Evolutionary conservation across 2,888 invertebrate species (phyloP), one percentile per base, ranked within the genome.

Genomic region (Cheilosia scutellata): DNA sequence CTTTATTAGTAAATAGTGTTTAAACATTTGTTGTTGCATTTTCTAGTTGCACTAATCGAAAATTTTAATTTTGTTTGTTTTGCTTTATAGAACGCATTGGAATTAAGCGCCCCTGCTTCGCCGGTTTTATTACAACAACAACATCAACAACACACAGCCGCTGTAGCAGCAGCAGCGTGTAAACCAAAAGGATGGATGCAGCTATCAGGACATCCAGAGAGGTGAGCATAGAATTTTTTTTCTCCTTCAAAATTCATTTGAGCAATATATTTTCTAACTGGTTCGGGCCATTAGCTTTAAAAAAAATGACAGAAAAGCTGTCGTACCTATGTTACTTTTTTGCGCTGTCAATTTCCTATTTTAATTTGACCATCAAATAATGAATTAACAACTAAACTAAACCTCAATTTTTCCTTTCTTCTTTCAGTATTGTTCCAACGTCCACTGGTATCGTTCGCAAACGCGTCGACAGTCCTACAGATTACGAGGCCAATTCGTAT

Each of bases 391-490:
- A 70, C 66, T 82, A 66, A 42, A 70, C 66, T 82, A 66, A 82
- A 11, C 37, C 11, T 16, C n/a, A 6, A 20, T 40, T 65, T 79
- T 51, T 60, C 70, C 40, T 77, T 49, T 55, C 72, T 76, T 9
- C 11, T 90, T 91, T 1, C 87, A 97, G 97, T 88, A 95, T 98
- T 93, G 97, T 98, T 0, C 98, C 98, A 4, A 98, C 98, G 0
- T 97, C 98, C 0, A 97, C 97, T 9, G 97, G 97, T 84, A 97
- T 98, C 13, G 97, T 98, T 65, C 98, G 98, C 96, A 98, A 98
- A 93, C 96, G 97, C 88, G 95, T 97, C 60, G 94, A 95, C 33
- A 95, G 95, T 79, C 93, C 94, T 49, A 95, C 95, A 88, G 95
- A 96, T 89, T 95, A 95, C 27, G 97, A 97, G 91, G 94, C 96